Conservation (phyloP, 2,113 vertebrate genomes). For the Sciurus niger region DNA sequence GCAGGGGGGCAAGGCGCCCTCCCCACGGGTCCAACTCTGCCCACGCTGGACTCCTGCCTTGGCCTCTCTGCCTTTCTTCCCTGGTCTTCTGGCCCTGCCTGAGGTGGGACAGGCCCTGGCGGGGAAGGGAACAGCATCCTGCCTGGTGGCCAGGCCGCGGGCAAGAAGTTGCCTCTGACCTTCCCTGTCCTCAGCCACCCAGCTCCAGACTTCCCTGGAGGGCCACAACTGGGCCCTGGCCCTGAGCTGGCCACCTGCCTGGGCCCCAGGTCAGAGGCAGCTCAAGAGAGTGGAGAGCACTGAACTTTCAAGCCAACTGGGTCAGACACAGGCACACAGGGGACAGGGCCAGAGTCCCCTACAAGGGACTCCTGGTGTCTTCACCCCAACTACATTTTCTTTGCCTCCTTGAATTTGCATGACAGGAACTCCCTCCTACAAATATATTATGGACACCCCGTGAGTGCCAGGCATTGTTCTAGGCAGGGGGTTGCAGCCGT, state of each 20-base stretch:
- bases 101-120: background rate
- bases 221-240: background rate
- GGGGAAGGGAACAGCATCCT: too few relatives aligned
- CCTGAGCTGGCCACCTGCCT: background rate
- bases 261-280: background rate
- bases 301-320: fast-evolving
- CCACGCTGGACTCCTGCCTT: fast-evolving
- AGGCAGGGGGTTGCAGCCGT: background rate
- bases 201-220: background rate
- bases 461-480: background rate
- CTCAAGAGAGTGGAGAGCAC: background rate
- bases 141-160: background rate
- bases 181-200: background rate
- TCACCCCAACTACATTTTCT: background rate
- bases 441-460: background rate
- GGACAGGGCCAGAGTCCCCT: background rate
- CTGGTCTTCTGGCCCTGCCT: background rate
- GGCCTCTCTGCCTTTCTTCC: background rate
- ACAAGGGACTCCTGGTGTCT: background rate
- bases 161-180: background rate
- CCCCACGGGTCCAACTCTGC: background rate
- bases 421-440: slow-evolving; percentile 14
- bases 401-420: background rate
- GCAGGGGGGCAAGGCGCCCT: background rate
- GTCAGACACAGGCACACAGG: background rate